Evolutionary conservation across 2,797 vertebrate genomes (phyloP), one percentile per base, ranked within the genome.

Genomic region (Morus bassanus): DNA sequence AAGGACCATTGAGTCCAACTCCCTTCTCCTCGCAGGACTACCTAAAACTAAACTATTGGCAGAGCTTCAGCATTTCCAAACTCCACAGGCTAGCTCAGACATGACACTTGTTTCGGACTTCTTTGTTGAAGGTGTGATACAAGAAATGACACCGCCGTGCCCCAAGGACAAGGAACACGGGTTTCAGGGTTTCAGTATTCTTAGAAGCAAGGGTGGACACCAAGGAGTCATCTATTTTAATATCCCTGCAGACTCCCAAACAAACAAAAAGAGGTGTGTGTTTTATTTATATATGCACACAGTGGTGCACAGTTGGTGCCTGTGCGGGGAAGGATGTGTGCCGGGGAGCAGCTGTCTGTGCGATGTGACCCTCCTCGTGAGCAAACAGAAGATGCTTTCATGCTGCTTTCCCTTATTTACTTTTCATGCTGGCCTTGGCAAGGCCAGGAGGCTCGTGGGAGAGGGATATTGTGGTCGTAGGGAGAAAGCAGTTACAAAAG

Each of bases 111-210:
- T 72, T 85, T 75, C 27, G 24, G 89, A 6, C 31, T 48, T 10
- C 30, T 28, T 28, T 37, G 28, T 25, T 63, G 13, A 6, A 87
- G 19, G 15, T 1, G n/a, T 27, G 24, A 4, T 27, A 18, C 10
- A 3, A 30, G 37, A 54, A 61, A 31, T 5, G 22, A 17, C 45
- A 48, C 2, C 0, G 0, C 19, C 0, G 0, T 75, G 53, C 23
- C 43, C 35, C 23, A 4, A 4, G 51, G 83, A 35, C 0, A 6
- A 72, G 50, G 53, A 82, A 12, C 6, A 1, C 0, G 0, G 8
- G 4, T 72, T 74, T 75, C 27, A 9, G 33, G 24, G 50, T 14
- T 69, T 63, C 0, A 1, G 9, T 48, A 2, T 69, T 88, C 85
- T 72, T 56, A 54, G 64, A 85, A 68, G n/a, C 28, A n/a, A 45